Percentiles rank a stretch among this genome's conserved stretches.
phyloP scores from a whole-genome alignment of 2,797 vertebrate species.

The Sebastes iracundus region DNA sequence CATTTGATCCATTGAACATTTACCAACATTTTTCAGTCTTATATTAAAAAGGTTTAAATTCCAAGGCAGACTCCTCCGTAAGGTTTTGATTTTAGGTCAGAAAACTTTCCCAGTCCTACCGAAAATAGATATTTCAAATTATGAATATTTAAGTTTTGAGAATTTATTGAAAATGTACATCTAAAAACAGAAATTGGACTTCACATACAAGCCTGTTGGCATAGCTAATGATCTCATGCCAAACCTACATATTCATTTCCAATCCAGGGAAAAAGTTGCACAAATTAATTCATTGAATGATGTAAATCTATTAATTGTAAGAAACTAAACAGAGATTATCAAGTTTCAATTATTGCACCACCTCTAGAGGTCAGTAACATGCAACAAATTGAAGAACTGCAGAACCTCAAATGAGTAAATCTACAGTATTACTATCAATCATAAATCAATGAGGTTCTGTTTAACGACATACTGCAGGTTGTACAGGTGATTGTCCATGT shows the following conservation, averaged over 20 bases:
- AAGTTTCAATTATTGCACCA: neutral
- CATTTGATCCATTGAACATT: neutral
- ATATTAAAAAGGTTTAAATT: neutral
- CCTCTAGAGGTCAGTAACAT: constrained; percentile 64
- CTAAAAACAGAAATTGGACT: neutral
- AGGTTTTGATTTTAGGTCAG: neutral
- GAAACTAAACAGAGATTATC: neutral
- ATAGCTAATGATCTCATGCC: neutral
- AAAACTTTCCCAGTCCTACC: neutral
- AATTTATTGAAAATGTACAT: constrained; percentile 56
- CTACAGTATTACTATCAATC: neutral
- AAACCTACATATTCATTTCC: neutral
- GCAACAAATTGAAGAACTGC: constrained; percentile 8
- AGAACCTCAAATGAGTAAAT: neutral
- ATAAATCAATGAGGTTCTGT: neutral
- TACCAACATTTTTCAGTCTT: neutral
- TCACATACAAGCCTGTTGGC: neutral
- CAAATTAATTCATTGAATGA: neutral
- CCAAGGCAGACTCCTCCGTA: neutral
- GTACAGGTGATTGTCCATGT: constrained; percentile 33
- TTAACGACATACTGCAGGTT: constrained; percentile 6
- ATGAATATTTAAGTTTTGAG: neutral
- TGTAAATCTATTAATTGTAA: neutral
- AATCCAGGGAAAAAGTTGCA: neutral
- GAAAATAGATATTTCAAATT: neutral